Evolutionary conservation across 37 sponge, comb jelly and placozoan species (phyloP), one percentile per base, ranked within the genome.

Genomic region (Beroe ovata): DNA sequence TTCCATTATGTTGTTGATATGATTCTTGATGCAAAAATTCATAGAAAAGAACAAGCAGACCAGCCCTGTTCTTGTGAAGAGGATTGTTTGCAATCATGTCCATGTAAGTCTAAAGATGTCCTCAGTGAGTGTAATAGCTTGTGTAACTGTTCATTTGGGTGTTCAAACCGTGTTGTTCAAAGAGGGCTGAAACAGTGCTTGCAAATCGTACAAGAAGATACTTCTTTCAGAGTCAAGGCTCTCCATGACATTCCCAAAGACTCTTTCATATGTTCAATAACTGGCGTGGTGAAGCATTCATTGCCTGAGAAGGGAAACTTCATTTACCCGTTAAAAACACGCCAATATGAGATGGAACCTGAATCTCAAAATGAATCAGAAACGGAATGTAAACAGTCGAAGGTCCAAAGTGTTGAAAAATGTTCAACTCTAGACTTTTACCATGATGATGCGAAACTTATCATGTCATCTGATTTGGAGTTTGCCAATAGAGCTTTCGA

Each of bases 391-490:
- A 47, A 47, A 47, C 36, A 21, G 8, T 2, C 3, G 1, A 42
- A 77, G 41, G 23, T n/a, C 0, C 54, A 77, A 77, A 77, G n/a
- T n/a, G 3, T 1, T 8, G 38, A 39, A 11, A 33, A 23, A 21
- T 32, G 33, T 25, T 39, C 54, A 0, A n/a, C 1, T 41, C 1
- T 6, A 20, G 18, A 33, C 4, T 77, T 77, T 25, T 42, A 42
- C 3, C 84, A 77, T 26, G 84, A 77, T 36, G 84, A 77, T 36
- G 22, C 42, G 3, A 77, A 77, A 19, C 42, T 77, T 36, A 42
- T 42, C 84, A 39, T 77, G 42, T 77, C 84, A 30, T 21, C 84
- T 41, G 42, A 39, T n/a, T 77, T 77, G 28, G 84, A 77, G 25
- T 42, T 29, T 40, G 47, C 38, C 1, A 42, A 42, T 41, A 77